phyloP scores from a whole-genome alignment of 2,113 vertebrate genomes.

The Mola mola region DNA sequence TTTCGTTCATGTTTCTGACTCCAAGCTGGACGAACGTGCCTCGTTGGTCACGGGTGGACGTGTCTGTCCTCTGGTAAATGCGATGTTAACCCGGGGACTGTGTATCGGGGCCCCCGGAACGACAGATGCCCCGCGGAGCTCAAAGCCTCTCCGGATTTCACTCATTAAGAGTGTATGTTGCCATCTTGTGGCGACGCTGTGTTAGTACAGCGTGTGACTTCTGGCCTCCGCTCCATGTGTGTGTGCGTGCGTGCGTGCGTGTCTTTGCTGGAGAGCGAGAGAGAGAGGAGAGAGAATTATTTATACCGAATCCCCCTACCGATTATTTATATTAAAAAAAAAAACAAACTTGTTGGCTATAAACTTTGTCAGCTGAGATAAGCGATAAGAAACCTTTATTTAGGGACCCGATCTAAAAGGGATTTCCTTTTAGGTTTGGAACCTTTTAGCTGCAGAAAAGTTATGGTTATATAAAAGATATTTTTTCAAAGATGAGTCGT shows the following conservation, averaged over 20 bases:
- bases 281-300: neutral
- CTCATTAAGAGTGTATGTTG: conserved; percentile 34
- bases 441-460: too few species aligned
- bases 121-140: neutral
- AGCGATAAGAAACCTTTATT: too few species aligned
- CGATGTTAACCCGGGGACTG: neutral
- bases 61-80: neutral
- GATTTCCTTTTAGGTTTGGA: too few species aligned
- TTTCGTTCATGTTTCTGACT: conserved; percentile 22
- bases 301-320: neutral
- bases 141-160: neutral
- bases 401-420: too few species aligned
- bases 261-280: neutral
- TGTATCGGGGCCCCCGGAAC: conserved; percentile 31
- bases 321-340: too few species aligned
- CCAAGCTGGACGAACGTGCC: neutral
- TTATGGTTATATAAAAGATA: too few species aligned
- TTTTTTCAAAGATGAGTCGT: too few species aligned
- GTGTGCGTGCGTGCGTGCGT: neutral
- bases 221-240: too few species aligned
- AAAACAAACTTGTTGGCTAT: too few species aligned
- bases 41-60: neutral
- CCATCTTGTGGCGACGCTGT: conserved; percentile 71
- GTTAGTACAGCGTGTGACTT: conserved; percentile 25
- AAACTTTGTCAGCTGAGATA: too few species aligned